These are phyloP conservation scores for Malurus splendens DNA, from an alignment of 2,797 vertebrate genomes.

Conservation along the genomic window DNA sequence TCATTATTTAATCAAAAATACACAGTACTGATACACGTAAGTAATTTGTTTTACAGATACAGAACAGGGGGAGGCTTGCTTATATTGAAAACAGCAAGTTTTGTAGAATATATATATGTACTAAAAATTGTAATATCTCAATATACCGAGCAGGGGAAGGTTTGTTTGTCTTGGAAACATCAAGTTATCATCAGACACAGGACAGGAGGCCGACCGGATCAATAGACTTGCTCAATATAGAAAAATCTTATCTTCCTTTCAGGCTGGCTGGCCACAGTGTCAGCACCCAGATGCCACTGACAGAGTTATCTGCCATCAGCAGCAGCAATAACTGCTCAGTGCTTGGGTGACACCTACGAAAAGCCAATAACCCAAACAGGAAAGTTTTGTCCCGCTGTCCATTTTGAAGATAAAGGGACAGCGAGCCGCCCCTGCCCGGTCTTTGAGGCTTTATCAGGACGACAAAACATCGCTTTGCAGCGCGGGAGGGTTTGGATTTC, in stretches of 20 bases:
- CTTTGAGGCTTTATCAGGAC: background rate
- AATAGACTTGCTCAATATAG: constrained; percentile 50
- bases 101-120: too few relatives aligned
- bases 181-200: constrained; percentile 8
- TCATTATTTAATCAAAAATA: background rate
- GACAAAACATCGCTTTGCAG: background rate
- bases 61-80: background rate
- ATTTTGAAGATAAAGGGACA: background rate
- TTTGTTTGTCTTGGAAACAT: background rate
- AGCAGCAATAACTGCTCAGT: background rate
- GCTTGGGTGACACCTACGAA: background rate
- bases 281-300: constrained; percentile 50
- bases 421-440: accelerated
- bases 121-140: too few relatives aligned
- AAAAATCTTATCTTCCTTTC: constrained; percentile 34
- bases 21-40: accelerated
- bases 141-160: background rate
- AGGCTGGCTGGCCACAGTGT: background rate
- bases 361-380: background rate
- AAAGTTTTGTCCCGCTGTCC: background rate
- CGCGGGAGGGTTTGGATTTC: background rate
- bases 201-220: constrained; percentile 37
- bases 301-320: constrained; percentile 35
- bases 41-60: background rate
- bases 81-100: background rate